Base-by-base conservation (phyloP, 2,113 vertebrate species). In the Coregonus clupeaformis region DNA sequence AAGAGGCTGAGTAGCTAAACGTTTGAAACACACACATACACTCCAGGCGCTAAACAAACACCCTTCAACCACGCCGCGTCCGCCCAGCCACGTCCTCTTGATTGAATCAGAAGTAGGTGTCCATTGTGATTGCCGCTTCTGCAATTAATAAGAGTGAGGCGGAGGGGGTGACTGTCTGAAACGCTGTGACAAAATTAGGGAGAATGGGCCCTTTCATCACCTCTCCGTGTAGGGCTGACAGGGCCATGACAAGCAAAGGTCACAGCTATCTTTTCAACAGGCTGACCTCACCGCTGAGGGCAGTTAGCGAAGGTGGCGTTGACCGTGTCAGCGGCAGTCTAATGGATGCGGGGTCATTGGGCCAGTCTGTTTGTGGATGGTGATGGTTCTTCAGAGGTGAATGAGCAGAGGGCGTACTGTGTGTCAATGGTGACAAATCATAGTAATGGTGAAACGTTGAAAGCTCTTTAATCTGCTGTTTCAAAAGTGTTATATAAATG, bases 211-310 rank as follows among this genome's bases (percentile, higher is more conserved):
- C 16, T 64, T 5, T 16, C 6, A 5, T 45, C 25, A 22, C 74
- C 32, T 62, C 11, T 2, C 24, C 64, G 52, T 3, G 18, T 79
- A n/a, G 4, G 22, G 36, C 59, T n/a, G 32, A 27, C n/a, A 24
- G 22, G 16, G n/a, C 52, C 3, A 7, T 52, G 57, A 74, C 14
- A 24, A 4, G 42, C 20, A 73, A 77, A 77, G 78, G 77, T 80
- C 70, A 18, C 14, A 4, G 29, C 67, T 9, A 3, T 82, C n/a
- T 72, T 60, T 68, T 16, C 4, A 16, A 76, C 42, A 49, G 59
- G 68, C 27, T 71, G 75, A 86, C 76, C 79, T 85, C 60, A 71
- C 49, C 1, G 6, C 22, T 6, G 67, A 27, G 65, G 52, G 63
- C 74, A 64, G 30, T 20, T 73, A 73, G 55, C n/a, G 25, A 47